Percentiles rank a stretch among this genome's conserved stretches.
These are phyloP conservation scores for Saguinus imperator DNA, from an alignment of 2,113 vertebrate species.

Conservation along the genomic window DNA sequence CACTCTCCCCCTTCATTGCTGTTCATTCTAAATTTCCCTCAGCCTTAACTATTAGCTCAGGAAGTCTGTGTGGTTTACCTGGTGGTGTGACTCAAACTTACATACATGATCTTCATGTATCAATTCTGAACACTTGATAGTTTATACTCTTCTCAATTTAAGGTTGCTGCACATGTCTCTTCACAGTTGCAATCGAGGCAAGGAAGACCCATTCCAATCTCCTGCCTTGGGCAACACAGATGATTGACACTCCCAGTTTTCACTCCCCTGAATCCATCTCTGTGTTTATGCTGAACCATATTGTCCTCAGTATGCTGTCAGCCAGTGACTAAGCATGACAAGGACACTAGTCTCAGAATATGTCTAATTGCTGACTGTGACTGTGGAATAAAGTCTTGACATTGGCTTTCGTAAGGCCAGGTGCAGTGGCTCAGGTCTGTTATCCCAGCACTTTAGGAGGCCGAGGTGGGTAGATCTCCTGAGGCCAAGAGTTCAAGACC, in stretches of 20 bases:
- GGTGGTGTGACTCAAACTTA: neutral
- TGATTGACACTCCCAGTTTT: neutral
- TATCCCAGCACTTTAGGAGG: neutral
- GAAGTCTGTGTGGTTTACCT: neutral
- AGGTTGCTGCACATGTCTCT: neutral
- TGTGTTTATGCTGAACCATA: neutral
- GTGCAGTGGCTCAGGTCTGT: neutral
- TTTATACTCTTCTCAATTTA: neutral
- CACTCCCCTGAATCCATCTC: neutral
- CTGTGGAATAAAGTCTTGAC: neutral
- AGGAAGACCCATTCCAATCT: neutral
- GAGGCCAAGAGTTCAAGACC: neutral
- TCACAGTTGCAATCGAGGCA: neutral
- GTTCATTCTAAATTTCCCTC: neutral
- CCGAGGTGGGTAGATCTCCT: neutral
- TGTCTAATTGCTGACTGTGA: neutral
- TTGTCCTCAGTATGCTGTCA: neutral
- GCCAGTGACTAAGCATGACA: neutral
- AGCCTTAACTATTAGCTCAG: neutral
- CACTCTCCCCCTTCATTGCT: too few species aligned
- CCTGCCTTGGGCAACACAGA: fast-evolving
- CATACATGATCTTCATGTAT: too few species aligned
- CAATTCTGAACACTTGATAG: neutral
- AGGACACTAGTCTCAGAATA: neutral
- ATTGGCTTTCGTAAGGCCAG: neutral